These are phyloP conservation scores for Clarias platycephalus DNA, from an alignment of 2,797 vertebrate species.

Conservation along the genomic window DNA sequence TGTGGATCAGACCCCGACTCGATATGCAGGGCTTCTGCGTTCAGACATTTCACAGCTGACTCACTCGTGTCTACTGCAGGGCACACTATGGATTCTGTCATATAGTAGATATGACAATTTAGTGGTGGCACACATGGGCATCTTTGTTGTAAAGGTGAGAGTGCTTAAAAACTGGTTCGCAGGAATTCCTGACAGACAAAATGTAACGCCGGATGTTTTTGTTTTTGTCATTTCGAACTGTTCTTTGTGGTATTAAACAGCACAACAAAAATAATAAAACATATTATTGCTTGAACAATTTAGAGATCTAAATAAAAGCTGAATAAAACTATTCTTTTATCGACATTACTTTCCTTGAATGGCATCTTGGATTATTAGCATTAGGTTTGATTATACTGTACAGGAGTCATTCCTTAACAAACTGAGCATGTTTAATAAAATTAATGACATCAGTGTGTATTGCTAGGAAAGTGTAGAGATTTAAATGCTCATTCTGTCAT, in stretches of 20 bases:
- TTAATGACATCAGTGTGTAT: not conserved
- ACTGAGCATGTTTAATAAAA: too few species aligned
- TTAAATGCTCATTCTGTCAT: not conserved
- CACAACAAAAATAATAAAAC: not conserved
- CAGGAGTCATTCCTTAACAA: not conserved
- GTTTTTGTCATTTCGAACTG: too few species aligned
- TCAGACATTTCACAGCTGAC: conserved; percentile 25
- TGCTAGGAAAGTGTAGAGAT: not conserved
- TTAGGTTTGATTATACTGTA: not conserved
- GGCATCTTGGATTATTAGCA: not conserved
- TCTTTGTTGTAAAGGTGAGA: not conserved
- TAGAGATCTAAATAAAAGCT: too few species aligned
- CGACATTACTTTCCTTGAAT: not conserved
- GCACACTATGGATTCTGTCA: not conserved
- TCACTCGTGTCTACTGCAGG: not conserved
- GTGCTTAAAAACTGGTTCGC: not conserved
- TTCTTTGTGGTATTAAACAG: not conserved
- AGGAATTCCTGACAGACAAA: not conserved
- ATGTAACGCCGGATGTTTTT: not conserved
- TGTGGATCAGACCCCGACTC: conserved; percentile 8
- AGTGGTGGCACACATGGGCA: not conserved
- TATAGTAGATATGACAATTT: not conserved
- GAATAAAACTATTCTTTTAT: not conserved
- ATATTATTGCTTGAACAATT: too few species aligned
- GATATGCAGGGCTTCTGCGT: not conserved